These are phyloP conservation scores for Lethrus apterus DNA, from an alignment of 1,140 invertebrate species.

Conservation along the genomic window DNA sequence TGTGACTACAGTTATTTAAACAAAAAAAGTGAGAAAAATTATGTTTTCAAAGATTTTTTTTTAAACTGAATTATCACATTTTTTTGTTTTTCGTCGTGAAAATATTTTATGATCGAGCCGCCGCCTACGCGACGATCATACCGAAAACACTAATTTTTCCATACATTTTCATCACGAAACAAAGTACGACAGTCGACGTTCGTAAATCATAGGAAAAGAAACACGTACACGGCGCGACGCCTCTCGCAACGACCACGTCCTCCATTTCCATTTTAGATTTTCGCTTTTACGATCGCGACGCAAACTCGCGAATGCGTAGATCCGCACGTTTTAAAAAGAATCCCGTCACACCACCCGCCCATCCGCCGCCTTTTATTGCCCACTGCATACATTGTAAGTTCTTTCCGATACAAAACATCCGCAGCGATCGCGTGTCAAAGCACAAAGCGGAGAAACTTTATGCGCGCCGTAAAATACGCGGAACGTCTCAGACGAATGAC, in stretches of 20 bases:
- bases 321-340: not conserved
- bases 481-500: not conserved
- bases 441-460: constrained; percentile 9
- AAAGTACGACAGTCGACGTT: not conserved
- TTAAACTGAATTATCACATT: too few species aligned
- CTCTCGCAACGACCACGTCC: too few species aligned
- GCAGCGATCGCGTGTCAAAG: constrained; percentile 4
- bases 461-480: constrained; percentile 1
- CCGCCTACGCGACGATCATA: not conserved
- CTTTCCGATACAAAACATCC: constrained; percentile 9
- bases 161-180: not conserved
- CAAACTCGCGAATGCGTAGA: not conserved
- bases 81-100: too few species aligned
- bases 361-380: not conserved
- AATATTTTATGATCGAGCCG: not conserved
- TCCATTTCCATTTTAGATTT: too few species aligned
- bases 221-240: too few species aligned
- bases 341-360: not conserved
- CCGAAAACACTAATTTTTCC: not conserved
- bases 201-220: too few species aligned
- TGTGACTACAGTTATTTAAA: too few species aligned
- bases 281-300: not conserved
- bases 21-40: too few species aligned
- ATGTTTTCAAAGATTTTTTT: too few species aligned
- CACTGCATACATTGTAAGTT: constrained; percentile 3